Evolutionary conservation across 2,888 invertebrate genomes (phyloP), one percentile per base, ranked within the genome.

Genomic region (Chrysina gloriosa): DNA sequence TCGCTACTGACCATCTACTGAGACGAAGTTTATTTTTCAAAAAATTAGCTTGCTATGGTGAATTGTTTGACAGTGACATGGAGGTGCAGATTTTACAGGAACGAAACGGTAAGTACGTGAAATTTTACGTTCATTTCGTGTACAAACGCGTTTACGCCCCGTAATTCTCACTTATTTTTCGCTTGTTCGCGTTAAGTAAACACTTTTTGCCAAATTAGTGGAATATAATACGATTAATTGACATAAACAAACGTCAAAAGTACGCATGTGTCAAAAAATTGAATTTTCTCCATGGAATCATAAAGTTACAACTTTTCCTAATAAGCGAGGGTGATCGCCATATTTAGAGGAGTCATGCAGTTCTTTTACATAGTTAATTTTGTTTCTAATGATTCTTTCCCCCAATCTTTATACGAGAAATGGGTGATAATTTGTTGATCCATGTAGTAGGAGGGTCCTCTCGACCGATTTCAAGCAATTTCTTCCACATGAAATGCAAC

Each of bases 211-310:
- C 1, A 14, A 7, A 34, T 6, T n/a, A n/a, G n/a, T n/a, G n/a
- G 1, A 36, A 36, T 6, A 36, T 27, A 42, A 63, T 11, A 3
- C 16, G 29, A 34, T 23, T 25, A 47, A 25, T 64, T 64, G 63
- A 64, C 50, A 31, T 48, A 61, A 29, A 25, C 25, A 39, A 29
- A 39, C 31, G 45, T 52, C 11, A 29, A 36, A 52, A 45, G 16
- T 29, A 11, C 65, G 65, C 65, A 65, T 45, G 54, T 56, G 65
- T 65, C 42, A 36, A n/a, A 54, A 45, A 52, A 65, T 65, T 39
- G 65, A 65, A 42, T 65, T 65, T 65, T 63, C 23, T 61, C 45
- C n/a, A 39, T 36, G 36, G 11, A 3, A 14, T 39, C 4, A 39
- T n/a, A 39, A 14, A n/a, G n/a, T n/a, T n/a, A n/a, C n/a, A n/a